Base-by-base conservation (phyloP, 1,140 invertebrate species). In the Tetramorium parvispinum region DNA sequence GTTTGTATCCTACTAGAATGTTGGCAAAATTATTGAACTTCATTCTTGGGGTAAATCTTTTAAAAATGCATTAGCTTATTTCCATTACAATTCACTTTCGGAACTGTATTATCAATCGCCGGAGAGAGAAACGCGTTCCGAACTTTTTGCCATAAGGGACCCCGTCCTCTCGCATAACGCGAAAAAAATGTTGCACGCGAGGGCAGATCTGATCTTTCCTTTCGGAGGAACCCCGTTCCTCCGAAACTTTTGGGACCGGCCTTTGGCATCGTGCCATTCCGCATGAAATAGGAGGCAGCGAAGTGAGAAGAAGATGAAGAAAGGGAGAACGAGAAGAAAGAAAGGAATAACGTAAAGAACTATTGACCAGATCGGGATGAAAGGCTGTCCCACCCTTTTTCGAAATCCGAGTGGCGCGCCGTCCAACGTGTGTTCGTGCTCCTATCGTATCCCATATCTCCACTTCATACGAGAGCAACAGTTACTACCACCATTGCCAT, bases 331-430 rank as follows among this genome's bases (percentile, higher is more conserved):
- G 86, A 88, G 87, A 85, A 49, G 40, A 66, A 21, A 65, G 71
- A 53, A 73, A 82, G 85, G 70, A 65, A 68, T 73, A 71, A 83
- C 88, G 87, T 92, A 90, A 88, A 73, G 81, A 88, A 88, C 75
- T 91, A 90, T 91, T 91, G 88, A 92, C 89, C 92, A 86, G 79
- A 70, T 13, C 24, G 79, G 83, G 63, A 92, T 93, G 91, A 93
- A 92, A 92, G 89, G 88, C 78, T 87, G 88, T 85, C 77, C 91
- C 88, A 91, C 89, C 91, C 91, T 91, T 92, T 75, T 91, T 90
- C 88, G 85, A 91, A 91, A 92, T 92, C 87, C 88, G 90, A 89
- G 88, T 78, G 89, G 85, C 82, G 78, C 88, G 59, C 32, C 65
- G 63, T 76, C 16, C 85, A 81, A 86, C 87, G 87, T 90, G 86